Percentiles rank a stretch among this genome's conserved stretches.
Evolutionary conservation across 1,140 invertebrate genomes (phyloP).

Genomic region (Macrocentrus cingulum): DNA sequence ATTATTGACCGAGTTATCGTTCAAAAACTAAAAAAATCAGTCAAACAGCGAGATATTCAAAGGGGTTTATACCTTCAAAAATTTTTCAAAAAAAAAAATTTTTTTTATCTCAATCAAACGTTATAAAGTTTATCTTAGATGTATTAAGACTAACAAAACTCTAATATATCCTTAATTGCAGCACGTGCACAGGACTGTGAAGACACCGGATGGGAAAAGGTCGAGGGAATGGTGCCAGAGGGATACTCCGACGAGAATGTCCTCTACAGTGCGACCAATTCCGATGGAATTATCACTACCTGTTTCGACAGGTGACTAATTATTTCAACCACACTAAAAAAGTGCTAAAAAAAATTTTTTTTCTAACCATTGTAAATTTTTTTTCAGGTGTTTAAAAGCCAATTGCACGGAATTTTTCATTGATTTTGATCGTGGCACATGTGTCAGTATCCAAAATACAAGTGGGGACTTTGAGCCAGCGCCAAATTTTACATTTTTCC

Average conservation of each 20-base stretch:
- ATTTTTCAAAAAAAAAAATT: too few species aligned
- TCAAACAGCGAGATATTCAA: too few species aligned
- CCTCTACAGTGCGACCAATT: conserved; percentile 38
- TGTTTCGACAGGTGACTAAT: conserved; percentile 48
- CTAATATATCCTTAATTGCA: too few species aligned
- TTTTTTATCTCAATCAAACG: too few species aligned
- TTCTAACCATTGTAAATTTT: too few species aligned
- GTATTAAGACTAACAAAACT: too few species aligned
- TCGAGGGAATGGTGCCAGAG: conserved; percentile 44
- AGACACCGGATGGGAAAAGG: conserved; percentile 46
- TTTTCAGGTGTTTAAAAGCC: conserved; percentile 38
- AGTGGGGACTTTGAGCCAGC: conserved; percentile 44
- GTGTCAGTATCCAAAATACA: conserved; percentile 39
- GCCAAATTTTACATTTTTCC: conserved; percentile 43
- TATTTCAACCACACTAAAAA: too few species aligned
- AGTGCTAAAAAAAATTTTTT: too few species aligned
- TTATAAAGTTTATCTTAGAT: too few species aligned
- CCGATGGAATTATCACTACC: conserved; percentile 41
- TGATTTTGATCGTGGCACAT: conserved; percentile 44
- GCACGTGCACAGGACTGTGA: conserved; percentile 30
- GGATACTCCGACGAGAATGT: conserved; percentile 27
- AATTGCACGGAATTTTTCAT: conserved; percentile 49
- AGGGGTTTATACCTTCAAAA: too few species aligned
- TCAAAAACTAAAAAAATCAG: too few species aligned
- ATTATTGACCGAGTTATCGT: too few species aligned